A percentile compares a stretch with the other conserved stretches of the same genome.
Evolutionary conservation across 2,888 invertebrate genomes (phyloP).

Genomic region (Nemurella pictetii): DNA sequence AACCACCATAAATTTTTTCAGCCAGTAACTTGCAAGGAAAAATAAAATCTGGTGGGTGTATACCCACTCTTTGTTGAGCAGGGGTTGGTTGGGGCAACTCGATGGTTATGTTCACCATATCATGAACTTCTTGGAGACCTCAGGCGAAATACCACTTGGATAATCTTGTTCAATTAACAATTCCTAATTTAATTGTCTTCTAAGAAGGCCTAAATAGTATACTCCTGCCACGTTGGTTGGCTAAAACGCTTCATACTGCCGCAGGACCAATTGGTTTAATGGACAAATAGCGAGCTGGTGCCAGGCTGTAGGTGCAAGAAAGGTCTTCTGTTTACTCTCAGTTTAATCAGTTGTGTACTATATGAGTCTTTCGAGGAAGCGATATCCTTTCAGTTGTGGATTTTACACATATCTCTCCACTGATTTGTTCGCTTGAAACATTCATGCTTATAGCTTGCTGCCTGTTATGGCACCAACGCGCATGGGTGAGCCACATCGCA

Average conservation of each 20-base stretch:
- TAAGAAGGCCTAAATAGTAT: background rate
- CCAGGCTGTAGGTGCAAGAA: background rate
- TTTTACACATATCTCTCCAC: no score
- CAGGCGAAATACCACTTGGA: conserved; percentile 24
- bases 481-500: background rate
- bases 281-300: background rate
- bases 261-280: background rate
- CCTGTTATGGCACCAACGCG: background rate
- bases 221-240: background rate
- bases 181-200: conserved; percentile 25
- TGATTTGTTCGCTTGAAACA: no score
- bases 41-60: no score
- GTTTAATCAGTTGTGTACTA: background rate
- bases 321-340: background rate
- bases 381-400: no score
- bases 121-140: background rate
- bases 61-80: no score
- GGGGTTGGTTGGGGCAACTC: background rate
- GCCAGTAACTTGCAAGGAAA: no score
- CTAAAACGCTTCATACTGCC: background rate
- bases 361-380: background rate
- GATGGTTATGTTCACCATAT: conserved; percentile 9
- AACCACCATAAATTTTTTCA: no score
- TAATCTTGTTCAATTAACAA: conserved; percentile 15
- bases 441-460: background rate